phyloP scores from a whole-genome alignment of 2,113 vertebrate species.

The Pan paniscus region DNA sequence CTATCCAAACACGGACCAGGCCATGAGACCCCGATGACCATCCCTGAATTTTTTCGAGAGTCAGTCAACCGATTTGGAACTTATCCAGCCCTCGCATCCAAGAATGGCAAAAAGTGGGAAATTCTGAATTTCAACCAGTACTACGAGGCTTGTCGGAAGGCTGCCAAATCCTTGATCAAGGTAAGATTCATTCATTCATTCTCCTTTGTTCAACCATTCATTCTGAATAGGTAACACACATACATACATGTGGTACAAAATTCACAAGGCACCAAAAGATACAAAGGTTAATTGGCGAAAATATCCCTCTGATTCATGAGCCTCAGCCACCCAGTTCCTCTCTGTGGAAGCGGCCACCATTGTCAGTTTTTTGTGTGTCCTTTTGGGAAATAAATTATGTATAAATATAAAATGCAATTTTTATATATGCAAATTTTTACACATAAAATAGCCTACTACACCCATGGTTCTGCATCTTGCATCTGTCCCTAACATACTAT shows the following conservation, averaged over 20 bases:
- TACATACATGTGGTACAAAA: not conserved
- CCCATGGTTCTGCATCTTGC: not conserved
- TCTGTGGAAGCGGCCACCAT: not conserved
- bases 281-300: not conserved
- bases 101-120: constrained; percentile 84
- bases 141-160: constrained; percentile 88
- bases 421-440: not conserved
- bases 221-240: not conserved
- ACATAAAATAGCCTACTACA: not conserved
- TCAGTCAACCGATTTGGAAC: constrained; percentile 82
- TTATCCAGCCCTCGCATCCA: constrained; percentile 87
- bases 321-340: not conserved
- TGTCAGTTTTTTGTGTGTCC: not conserved
- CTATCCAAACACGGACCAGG: constrained; percentile 84
- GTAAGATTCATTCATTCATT: constrained; percentile 71
- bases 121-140: constrained; percentile 89
- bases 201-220: not conserved
- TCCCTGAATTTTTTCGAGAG: constrained; percentile 87
- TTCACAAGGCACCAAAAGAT: not conserved
- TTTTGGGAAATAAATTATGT: not conserved
- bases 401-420: not conserved
- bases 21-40: constrained; percentile 86
- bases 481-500: not conserved
- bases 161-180: constrained; percentile 93
- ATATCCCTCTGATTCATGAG: not conserved